Conservation (phyloP, 2,888 invertebrate species). For the Pyrrhopygopsis socrates region DNA sequence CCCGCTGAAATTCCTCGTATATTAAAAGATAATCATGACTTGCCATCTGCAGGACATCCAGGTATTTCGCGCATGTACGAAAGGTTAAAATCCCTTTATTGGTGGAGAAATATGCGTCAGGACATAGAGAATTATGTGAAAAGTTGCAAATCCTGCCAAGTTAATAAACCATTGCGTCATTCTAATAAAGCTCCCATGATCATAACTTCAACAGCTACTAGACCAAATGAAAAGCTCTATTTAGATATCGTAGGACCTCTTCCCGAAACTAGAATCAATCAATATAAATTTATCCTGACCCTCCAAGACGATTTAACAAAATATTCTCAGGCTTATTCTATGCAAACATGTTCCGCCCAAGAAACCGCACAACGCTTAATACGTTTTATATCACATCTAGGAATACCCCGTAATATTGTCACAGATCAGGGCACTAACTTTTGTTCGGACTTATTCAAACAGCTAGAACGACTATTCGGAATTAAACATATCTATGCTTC, state of each 20-base stretch:
- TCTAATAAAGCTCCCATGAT: slow-evolving; percentile 76
- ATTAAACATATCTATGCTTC: slow-evolving; percentile 58
- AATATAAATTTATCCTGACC: slow-evolving; percentile 67
- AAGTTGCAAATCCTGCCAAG: not conserved
- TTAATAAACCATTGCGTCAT: too few species aligned
- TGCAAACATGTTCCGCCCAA: slow-evolving; percentile 65
- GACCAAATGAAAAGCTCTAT: too few species aligned
- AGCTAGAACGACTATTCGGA: slow-evolving; percentile 41
- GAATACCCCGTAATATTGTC: slow-evolving; percentile 74
- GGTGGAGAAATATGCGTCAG: slow-evolving; percentile 42
- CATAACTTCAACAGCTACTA: slow-evolving; percentile 36
- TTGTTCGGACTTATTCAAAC: slow-evolving; percentile 48
- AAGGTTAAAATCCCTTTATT: slow-evolving; percentile 40
- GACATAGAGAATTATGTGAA: slow-evolving; percentile 66
- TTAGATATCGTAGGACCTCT: slow-evolving; percentile 51
- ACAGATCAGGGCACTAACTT: slow-evolving; percentile 75
- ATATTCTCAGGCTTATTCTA: slow-evolving; percentile 67
- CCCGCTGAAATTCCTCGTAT: slow-evolving; percentile 43
- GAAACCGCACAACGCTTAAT: slow-evolving; percentile 67
- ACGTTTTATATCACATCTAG: slow-evolving; percentile 77
- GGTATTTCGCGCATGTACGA: slow-evolving; percentile 34
- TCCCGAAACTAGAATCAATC: slow-evolving; percentile 44
- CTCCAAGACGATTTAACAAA: slow-evolving; percentile 73
- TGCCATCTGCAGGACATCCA: slow-evolving; percentile 61
- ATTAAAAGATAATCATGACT: slow-evolving; percentile 60